Evolutionary conservation across 2,888 invertebrate genomes (phyloP).

Genomic region (Ochropleura leucogaster): DNA sequence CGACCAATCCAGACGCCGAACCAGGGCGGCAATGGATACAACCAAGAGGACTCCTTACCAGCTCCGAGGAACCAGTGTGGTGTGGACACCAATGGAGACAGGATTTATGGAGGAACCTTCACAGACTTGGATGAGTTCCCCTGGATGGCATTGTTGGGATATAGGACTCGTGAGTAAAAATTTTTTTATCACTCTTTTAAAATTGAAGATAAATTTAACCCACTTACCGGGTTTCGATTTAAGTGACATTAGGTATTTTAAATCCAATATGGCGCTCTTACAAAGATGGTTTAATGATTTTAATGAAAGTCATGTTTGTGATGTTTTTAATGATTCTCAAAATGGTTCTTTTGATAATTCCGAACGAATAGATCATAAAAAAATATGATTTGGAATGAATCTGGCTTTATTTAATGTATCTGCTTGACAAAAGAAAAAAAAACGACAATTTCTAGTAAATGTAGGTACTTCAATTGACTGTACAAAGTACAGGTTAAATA

Average conservation of each 20-base stretch:
- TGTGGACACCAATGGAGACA: slow-evolving; percentile 89
- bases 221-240: too few relatives aligned
- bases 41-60: slow-evolving; percentile 79
- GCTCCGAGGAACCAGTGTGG: slow-evolving; percentile 88
- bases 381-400: background rate
- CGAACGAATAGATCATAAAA: too few relatives aligned
- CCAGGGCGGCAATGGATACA: slow-evolving; percentile 58
- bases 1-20: slow-evolving; percentile 63
- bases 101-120: slow-evolving; percentile 91
- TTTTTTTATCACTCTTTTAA: background rate
- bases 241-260: too few relatives aligned
- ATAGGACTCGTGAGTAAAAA: slow-evolving; percentile 85
- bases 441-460: background rate
- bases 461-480: slow-evolving; percentile 39
- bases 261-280: too few relatives aligned
- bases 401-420: background rate
- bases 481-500: background rate
- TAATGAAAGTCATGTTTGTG: too few relatives aligned
- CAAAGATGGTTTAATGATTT: too few relatives aligned
- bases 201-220: too few relatives aligned
- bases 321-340: too few relatives aligned
- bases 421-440: background rate
- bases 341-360: too few relatives aligned
- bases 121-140: slow-evolving; percentile 92
- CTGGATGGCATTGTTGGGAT: slow-evolving; percentile 91